Evolutionary conservation across 2,888 invertebrate genomes (phyloP).

Genomic region (Papilio protenor): DNA sequence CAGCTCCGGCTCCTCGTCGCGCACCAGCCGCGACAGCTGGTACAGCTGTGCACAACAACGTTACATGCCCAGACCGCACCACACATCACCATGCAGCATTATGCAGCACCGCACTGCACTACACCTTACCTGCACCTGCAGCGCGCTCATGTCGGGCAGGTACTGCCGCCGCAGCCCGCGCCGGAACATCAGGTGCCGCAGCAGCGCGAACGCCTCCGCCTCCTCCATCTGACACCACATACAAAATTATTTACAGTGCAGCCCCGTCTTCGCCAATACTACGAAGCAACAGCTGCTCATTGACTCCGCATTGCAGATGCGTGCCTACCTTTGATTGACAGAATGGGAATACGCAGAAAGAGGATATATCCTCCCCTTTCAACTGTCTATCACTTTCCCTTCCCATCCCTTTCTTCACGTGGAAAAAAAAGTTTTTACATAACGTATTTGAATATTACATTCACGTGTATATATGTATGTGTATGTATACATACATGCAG

Average conservation of each 20-base stretch:
- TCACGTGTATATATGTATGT: neutral
- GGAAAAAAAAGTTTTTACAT: too few relatives aligned
- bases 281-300: too few relatives aligned
- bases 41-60: slow-evolving; percentile 88
- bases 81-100: neutral
- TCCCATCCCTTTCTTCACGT: too few relatives aligned
- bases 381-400: too few relatives aligned
- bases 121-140: slow-evolving; percentile 87
- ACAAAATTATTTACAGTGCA: neutral
- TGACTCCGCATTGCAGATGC: too few relatives aligned
- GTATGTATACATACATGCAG: slow-evolving; percentile 90
- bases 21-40: slow-evolving; percentile 95
- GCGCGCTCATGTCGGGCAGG: slow-evolving; percentile 96
- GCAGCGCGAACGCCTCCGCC: slow-evolving; percentile 93
- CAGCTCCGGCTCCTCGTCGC: slow-evolving; percentile 93
- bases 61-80: too few relatives aligned
- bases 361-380: too few relatives aligned
- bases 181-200: slow-evolving; percentile 96
- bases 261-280: too few relatives aligned
- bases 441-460: too few relatives aligned
- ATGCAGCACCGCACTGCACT: neutral
- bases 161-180: slow-evolving; percentile 95
- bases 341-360: too few relatives aligned
- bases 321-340: too few relatives aligned
- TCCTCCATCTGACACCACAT: slow-evolving; percentile 91